Base-by-base conservation (phyloP, 1,140 invertebrate genomes). In the Trinorchestia longiramus region DNA sequence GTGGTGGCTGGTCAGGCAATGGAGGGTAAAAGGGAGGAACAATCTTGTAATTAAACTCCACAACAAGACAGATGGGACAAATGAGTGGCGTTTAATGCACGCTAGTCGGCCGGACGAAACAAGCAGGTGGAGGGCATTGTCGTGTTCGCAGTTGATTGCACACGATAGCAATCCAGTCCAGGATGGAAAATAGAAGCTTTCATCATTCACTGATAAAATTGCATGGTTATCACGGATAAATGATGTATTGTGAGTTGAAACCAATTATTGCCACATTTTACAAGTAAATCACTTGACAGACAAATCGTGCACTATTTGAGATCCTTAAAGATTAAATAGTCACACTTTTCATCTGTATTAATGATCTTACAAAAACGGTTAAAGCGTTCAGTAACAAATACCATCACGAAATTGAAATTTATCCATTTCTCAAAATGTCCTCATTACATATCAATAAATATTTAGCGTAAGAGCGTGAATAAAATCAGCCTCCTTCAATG, bases 21-120 rank as follows among this genome's bases (percentile, higher is more conserved):
- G 88, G 43, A 91, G 88, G 28, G 88, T 36, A 11, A 41, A 36
- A 91, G 88, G 88, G 88, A 42, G 88, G 88, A 3, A 36, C 28
- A 43, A 90, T 90, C 88, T 90, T 90, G 92, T 47, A 94, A 94
- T 94, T 45, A 94, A 94, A 94, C 92, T 94, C 92, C 44, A 43
- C 44, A 43, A 43, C 44, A 94, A 43, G 92, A 94, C 92, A 47
- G 43, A 94, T 45, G 92, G 43, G 92, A 94, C 92, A 94, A 94
- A 94, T 94, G 92, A 94, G 44, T 36, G 44, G 92, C 44, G 92
- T 47, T 94, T 44, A 43, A 94, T 94, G 43, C 11, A 42, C 4
- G 88, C 88, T 28, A 4, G 43, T 36, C 41, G 28, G 88, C 88
- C n/a, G 41, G 41, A 36, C 88, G 41, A 90, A 90, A 15, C 41